Percentiles rank a stretch among this genome's conserved stretches.
These are phyloP conservation scores for Eurypyga helias DNA, from an alignment of 2,113 vertebrate genomes.

Conservation along the genomic window DNA sequence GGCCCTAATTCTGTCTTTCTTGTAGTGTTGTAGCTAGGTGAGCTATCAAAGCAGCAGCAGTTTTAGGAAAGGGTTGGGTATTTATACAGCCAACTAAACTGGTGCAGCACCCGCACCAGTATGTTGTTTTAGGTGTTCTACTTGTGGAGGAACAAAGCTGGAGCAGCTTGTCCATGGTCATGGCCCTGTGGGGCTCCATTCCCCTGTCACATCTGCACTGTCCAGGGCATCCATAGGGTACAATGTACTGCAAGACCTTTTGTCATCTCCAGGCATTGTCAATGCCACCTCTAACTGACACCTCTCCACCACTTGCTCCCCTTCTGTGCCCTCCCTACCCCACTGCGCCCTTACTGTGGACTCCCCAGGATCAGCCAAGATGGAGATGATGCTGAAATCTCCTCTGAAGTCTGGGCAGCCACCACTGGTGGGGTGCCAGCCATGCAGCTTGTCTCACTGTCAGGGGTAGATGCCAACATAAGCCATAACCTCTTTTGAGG, in stretches of 20 bases:
- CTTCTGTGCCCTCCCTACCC: background rate
- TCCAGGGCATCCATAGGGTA: background rate
- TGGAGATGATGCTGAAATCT: background rate
- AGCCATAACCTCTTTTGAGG: background rate
- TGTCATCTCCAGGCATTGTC: background rate
- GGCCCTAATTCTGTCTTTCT: background rate
- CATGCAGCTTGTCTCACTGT: background rate
- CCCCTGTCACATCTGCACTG: background rate
- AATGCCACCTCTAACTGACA: background rate
- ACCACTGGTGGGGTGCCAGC: background rate
- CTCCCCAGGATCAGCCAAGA: background rate
- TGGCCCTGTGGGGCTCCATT: background rate
- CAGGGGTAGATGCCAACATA: background rate
- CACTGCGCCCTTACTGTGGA: background rate
- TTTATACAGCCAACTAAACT: background rate
- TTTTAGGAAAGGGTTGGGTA: background rate
- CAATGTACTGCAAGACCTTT: fast-evolving
- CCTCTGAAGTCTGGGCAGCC: background rate
- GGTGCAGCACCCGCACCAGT: background rate
- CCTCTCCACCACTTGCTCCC: background rate
- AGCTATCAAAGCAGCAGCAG: background rate
- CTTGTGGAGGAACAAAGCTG: background rate
- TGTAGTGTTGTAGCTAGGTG: background rate
- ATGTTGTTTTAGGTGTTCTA: background rate
- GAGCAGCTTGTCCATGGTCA: background rate